These are phyloP conservation scores for Chaetodon trifasciatus DNA, from an alignment of 2,797 vertebrate species.

Conservation along the genomic window DNA sequence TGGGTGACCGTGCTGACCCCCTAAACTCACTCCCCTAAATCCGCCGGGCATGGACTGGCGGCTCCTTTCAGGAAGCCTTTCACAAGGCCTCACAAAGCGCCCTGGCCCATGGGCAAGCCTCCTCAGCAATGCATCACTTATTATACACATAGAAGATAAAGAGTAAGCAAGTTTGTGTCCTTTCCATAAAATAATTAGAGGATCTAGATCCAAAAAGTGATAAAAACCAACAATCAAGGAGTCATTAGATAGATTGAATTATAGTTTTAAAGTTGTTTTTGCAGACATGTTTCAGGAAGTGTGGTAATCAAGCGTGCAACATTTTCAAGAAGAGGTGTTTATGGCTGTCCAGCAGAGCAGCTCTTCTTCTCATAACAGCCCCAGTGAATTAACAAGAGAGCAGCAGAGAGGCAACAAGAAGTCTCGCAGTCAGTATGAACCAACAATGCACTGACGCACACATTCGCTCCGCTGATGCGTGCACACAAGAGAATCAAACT, in stretches of 20 bases:
- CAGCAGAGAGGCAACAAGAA: conserved; percentile 9
- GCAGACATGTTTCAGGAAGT: background rate
- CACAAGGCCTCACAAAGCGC: conserved; percentile 91
- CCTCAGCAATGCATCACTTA: conserved; percentile 74
- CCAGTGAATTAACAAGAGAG: background rate
- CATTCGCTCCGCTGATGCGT: conserved; percentile 8
- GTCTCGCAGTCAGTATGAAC: background rate
- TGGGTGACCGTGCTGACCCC: conserved; percentile 94
- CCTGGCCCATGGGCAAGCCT: conserved; percentile 84
- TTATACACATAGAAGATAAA: conserved; percentile 49
- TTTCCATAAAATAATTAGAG: conserved; percentile 23
- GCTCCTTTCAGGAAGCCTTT: conserved; percentile 89
- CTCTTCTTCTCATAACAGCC: background rate
- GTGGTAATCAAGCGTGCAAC: background rate
- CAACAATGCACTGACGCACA: background rate
- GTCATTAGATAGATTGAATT: background rate
- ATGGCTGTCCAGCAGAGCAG: background rate
- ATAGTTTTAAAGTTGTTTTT: background rate
- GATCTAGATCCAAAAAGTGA: background rate
- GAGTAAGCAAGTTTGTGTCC: conserved; percentile 49
- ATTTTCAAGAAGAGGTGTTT: background rate
- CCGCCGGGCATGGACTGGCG: conserved; percentile 82
- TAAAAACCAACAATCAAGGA: background rate
- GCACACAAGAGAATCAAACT: conserved; percentile 46
- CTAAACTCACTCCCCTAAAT: conserved; percentile 94